Evolutionary conservation across 2,888 invertebrate genomes (phyloP).

Genomic region (Drosophila nigritarsus): DNA sequence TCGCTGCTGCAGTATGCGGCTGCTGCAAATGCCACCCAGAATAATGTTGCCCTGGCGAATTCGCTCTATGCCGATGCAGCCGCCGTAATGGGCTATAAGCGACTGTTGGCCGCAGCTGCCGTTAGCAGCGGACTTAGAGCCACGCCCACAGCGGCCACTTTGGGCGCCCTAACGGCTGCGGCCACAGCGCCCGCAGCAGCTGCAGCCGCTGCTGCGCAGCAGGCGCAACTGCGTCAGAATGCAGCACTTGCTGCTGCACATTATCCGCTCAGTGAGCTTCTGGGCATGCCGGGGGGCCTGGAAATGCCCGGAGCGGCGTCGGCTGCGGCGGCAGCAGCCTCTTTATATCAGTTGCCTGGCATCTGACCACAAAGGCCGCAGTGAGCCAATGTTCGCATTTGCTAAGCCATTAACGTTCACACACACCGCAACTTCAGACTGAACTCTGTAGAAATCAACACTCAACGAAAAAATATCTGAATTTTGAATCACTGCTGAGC

Average conservation of each 20-base stretch:
- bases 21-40: slow-evolving; percentile 87
- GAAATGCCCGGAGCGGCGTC: slow-evolving; percentile 86
- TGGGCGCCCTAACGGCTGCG: slow-evolving; percentile 84
- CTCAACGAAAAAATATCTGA: neutral
- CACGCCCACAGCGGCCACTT: slow-evolving; percentile 61
- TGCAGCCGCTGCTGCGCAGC: slow-evolving; percentile 79
- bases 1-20: slow-evolving; percentile 87
- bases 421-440: neutral
- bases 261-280: slow-evolving; percentile 89
- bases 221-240: slow-evolving; percentile 78
- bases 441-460: neutral
- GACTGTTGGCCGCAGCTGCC: slow-evolving; percentile 84
- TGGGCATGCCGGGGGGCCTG: slow-evolving; percentile 89
- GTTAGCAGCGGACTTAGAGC: slow-evolving; percentile 81
- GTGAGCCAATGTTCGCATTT: slow-evolving; percentile 42
- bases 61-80: slow-evolving; percentile 86
- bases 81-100: slow-evolving; percentile 84
- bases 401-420: slow-evolving; percentile 15
- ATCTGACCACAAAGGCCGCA: slow-evolving; percentile 87
- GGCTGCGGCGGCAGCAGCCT: slow-evolving; percentile 85
- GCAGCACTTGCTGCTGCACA: slow-evolving; percentile 85
- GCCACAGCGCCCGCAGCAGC: slow-evolving; percentile 65
- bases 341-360: slow-evolving; percentile 90
- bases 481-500: neutral
- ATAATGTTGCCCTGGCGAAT: slow-evolving; percentile 75